Evolutionary conservation across 23 tunicate genomes (phyloP).

Genomic region (Phallusia fumigata): DNA sequence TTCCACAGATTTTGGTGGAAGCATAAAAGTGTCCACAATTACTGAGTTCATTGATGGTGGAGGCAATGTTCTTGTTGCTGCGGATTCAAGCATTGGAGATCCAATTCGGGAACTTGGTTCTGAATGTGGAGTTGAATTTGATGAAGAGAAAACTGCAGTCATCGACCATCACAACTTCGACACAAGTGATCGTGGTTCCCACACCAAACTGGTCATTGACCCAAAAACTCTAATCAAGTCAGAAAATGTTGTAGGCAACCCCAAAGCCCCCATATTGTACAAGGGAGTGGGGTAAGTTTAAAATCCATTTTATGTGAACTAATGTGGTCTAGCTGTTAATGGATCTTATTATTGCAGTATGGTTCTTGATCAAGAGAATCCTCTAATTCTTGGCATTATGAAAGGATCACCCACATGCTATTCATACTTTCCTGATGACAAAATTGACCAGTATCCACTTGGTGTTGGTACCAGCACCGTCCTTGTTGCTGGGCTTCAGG

Average conservation of each 20-base stretch:
- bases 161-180: slow-evolving; percentile 96
- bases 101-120: slow-evolving; percentile 94
- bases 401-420: slow-evolving; percentile 83
- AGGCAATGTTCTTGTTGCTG: slow-evolving; percentile 94
- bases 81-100: slow-evolving; percentile 94
- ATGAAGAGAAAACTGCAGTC: slow-evolving; percentile 85
- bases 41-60: slow-evolving; percentile 95
- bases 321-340: background rate
- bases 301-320: background rate
- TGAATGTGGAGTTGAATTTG: slow-evolving; percentile 98
- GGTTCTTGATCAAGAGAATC: slow-evolving; percentile 89
- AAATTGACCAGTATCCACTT: slow-evolving; percentile 94
- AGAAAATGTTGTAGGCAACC: slow-evolving; percentile 82
- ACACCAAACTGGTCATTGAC: slow-evolving; percentile 86
- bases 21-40: slow-evolving; percentile 87
- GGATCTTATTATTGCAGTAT: slow-evolving; percentile 26
- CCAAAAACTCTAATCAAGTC: slow-evolving; percentile 52
- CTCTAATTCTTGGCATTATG: slow-evolving; percentile 78
- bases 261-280: slow-evolving; percentile 61
- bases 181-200: slow-evolving; percentile 83
- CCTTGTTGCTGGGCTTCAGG: slow-evolving; percentile 92
- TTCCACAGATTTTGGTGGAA: slow-evolving; percentile 87
- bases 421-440: slow-evolving; percentile 82
- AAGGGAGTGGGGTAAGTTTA: slow-evolving; percentile 83
- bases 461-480: slow-evolving; percentile 90